Conservation (phyloP, 2,888 invertebrate species). For the Lepidocyrtoides sp. region DNA sequence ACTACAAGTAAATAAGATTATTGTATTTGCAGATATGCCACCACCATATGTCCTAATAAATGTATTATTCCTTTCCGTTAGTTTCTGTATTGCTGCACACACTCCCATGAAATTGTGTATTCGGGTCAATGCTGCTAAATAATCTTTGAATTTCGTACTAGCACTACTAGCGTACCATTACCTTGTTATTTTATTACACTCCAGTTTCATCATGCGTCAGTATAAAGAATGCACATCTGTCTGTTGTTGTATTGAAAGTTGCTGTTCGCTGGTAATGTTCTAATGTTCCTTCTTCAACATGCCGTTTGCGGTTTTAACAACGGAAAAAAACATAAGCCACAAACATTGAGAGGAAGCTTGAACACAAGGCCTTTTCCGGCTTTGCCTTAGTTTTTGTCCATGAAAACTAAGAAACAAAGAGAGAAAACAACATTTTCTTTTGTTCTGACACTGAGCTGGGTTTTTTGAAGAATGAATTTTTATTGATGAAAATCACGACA, state of each 20-base stretch:
- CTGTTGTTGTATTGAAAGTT: background rate
- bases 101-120: background rate
- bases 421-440: background rate
- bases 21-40: background rate
- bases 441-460: background rate
- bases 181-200: background rate
- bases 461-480: conserved; percentile 35
- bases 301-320: background rate
- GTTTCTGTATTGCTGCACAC: background rate
- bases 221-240: background rate
- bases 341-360: background rate
- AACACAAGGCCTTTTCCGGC: conserved; percentile 12
- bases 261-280: background rate
- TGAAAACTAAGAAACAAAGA: background rate
- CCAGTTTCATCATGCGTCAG: background rate
- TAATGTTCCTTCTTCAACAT: background rate
- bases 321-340: background rate
- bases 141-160: background rate
- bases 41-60: background rate
- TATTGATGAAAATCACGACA: conserved; percentile 73
- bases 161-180: background rate
- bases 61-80: background rate
- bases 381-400: background rate
- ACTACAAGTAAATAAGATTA: background rate
- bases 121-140: conserved; percentile 44